phyloP scores from a whole-genome alignment of 2,797 vertebrate genomes.

The Chaetophractus vellerosus region DNA sequence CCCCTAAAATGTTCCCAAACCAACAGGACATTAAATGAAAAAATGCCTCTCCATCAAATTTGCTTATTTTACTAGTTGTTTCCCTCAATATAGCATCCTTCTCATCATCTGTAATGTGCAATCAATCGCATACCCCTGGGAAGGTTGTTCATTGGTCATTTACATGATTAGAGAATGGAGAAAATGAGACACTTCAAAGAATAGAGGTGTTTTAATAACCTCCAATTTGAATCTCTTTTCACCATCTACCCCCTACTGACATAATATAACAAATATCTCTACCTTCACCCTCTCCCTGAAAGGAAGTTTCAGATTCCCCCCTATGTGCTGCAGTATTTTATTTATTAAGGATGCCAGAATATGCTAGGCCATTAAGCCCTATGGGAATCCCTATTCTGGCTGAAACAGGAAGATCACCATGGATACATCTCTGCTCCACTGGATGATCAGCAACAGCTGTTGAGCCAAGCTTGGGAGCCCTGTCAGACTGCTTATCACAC shows the following conservation, averaged over 20 bases:
- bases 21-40: constrained; percentile 80
- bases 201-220: constrained; percentile 82
- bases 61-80: constrained; percentile 81
- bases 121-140: constrained; percentile 76
- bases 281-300: constrained; percentile 60
- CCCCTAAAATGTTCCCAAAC: constrained; percentile 78
- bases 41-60: constrained; percentile 82
- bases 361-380: constrained; percentile 68
- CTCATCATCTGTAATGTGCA: constrained; percentile 83
- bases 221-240: constrained; percentile 77
- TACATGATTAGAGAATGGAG: constrained; percentile 83
- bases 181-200: constrained; percentile 79
- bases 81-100: constrained; percentile 73
- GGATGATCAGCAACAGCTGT: constrained; percentile 78
- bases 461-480: constrained; percentile 70
- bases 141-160: constrained; percentile 83
- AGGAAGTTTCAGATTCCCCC: constrained; percentile 40
- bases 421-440: constrained; percentile 77
- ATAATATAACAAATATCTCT: constrained; percentile 62
- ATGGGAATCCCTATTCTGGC: constrained; percentile 71
- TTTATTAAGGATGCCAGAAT: constrained; percentile 73
- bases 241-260: constrained; percentile 55
- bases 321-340: constrained; percentile 39
- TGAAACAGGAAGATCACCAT: constrained; percentile 80
- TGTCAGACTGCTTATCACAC: constrained; percentile 68